Evolutionary conservation across 92 coral and sea anemone species (phyloP), one percentile per base, ranked within the genome.

Genomic region (Palythoa heliodiscus): DNA sequence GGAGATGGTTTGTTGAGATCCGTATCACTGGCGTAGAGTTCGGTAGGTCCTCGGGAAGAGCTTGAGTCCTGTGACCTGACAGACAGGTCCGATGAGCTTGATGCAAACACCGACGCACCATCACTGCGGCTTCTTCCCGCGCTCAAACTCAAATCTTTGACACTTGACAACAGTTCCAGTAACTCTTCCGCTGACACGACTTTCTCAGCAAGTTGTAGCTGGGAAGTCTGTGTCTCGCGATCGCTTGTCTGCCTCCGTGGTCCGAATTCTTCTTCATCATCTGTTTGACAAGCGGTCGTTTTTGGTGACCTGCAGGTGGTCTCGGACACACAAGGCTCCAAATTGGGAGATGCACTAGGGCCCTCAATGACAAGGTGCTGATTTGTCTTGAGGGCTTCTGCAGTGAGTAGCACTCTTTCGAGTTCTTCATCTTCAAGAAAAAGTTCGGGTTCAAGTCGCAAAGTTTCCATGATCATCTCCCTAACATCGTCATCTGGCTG

Each of bases 151-250:
- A 79, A 64, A 47, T 79, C 73, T 79, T 73, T 17, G 74, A 80
- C 84, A 66, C 74, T 80, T 14, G 84, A 80, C 48, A 80, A 35
- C 15, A 80, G 60, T 52, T 80, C 25, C 23, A 80, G n/a, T 55
- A 80, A 22, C 52, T 66, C 84, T 38, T 66, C 84, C 6, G 84
- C 73, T 43, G 84, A 80, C 47, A 80, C n/a, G 47, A 53, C 61
- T 47, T 63, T 80, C 63, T 67, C 63, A 20, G 74, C 74, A 57
- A 80, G 74, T 13, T 80, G 58, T 48, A 66, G 60, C 84, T 80
- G 84, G 55, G 84, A 80, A 47, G 84, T 80, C 84, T 80, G 84
- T 1, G 84, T 80, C 84, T 80, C 84, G 20, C 84, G 73, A 70
- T 80, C 84, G 40, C 74, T 80, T 16, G 84, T 80, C 48, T 80